Evolutionary conservation across 30 jellyfish, hydroid and myxozoan genomes (phyloP), one percentile per base, ranked within the genome.

Genomic region (Clytia hemisphaerica): DNA sequence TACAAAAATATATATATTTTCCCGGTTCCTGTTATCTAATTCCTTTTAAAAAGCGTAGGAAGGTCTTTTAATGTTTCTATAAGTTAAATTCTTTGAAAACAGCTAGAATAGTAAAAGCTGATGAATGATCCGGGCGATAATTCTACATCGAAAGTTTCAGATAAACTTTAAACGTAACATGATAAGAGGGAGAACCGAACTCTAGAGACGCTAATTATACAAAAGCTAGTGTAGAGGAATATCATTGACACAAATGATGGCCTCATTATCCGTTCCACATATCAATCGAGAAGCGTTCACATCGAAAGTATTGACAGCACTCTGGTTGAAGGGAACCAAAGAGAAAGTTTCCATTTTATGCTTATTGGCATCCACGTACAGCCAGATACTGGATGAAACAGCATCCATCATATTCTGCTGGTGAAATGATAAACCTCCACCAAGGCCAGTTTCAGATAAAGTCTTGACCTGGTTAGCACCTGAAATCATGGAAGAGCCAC

Each of bases 191-290:
- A n/a, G n/a, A n/a, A n/a, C n/a, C n/a, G n/a, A n/a, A n/a, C n/a
- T n/a, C n/a, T n/a, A n/a, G n/a, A n/a, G n/a, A n/a, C n/a, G n/a
- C n/a, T n/a, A n/a, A 40, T 40, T 40, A n/a, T 9, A 9, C n/a
- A n/a, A n/a, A n/a, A n/a, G n/a, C n/a, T 51, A 72, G 5, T 80
- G 12, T 40, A 80, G 67, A 24, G 97, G 97, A 29, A 88, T 38
- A 54, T 88, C 93, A 34, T 68, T 76, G 35, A 88, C 89, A 28
- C 74, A 42, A 18, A 88, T 76, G 18, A 88, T 51, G 16, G 97
- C 97, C 57, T 88, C 97, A 16, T 89, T 80, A 49, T 88, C 97
- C 3, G 97, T 88, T 14, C 94, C 94, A 60, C 97, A 73, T 16
- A 88, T 45, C 54, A 88, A 61, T 2, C 93, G 58, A 16, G 78